phyloP scores from a whole-genome alignment of 2,797 vertebrate species.

The Scyliorhinus canicula region DNA sequence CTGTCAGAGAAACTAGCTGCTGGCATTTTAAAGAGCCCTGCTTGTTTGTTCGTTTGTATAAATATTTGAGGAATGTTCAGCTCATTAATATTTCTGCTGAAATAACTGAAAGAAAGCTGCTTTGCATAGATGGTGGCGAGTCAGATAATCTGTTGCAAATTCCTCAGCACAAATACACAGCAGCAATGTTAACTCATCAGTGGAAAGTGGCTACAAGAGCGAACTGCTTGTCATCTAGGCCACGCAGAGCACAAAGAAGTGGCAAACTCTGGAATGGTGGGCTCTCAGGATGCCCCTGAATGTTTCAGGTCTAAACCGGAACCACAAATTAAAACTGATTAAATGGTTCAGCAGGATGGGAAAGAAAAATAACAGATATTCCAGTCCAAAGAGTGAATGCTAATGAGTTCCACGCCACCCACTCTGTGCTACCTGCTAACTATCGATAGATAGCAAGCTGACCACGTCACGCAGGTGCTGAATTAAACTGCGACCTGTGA shows the following conservation, averaged over 20 bases:
- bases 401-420: neutral
- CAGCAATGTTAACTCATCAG: neutral
- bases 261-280: neutral
- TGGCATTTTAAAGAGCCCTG: constrained; percentile 20
- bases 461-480: neutral
- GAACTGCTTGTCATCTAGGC: neutral
- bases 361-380: neutral
- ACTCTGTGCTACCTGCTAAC: neutral
- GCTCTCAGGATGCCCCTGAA: neutral
- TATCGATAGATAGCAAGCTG: no score
- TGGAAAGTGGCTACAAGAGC: neutral
- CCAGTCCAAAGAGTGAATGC: neutral
- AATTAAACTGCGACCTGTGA: no score
- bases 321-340: neutral
- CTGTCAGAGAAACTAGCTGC: neutral
- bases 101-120: constrained; percentile 32
- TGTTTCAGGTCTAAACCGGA: neutral
- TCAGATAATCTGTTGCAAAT: neutral
- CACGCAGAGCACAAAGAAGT: neutral
- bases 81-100: constrained; percentile 32
- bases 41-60: constrained; percentile 35
- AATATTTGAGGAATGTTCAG: constrained; percentile 31
- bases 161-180: neutral
- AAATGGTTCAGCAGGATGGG: neutral
- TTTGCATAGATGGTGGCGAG: constrained; percentile 26